A percentile compares a stretch with the other conserved stretches of the same genome.
These are phyloP conservation scores for Zapus hudsonius DNA, from an alignment of 2,113 vertebrate genomes.

Conservation along the genomic window DNA sequence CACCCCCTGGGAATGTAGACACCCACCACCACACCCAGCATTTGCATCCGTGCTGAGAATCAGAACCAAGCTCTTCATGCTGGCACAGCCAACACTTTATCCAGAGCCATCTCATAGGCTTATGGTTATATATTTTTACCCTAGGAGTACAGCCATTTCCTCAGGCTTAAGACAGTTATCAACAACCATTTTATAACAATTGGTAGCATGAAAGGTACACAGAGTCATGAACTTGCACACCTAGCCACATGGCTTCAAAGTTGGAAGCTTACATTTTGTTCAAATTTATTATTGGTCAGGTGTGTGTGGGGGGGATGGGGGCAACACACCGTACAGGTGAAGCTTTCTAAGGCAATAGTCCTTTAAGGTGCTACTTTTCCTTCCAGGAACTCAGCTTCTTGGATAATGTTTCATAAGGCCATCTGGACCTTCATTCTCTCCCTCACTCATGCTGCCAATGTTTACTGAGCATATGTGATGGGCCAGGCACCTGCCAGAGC, in stretches of 20 bases:
- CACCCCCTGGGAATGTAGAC: too few relatives aligned
- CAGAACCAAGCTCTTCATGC: background rate
- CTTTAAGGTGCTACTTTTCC: background rate
- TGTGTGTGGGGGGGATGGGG: background rate
- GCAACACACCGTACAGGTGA: background rate
- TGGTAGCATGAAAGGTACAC: background rate
- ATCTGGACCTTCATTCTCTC: background rate
- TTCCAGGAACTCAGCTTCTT: conserved; percentile 44
- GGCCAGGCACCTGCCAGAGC: conserved; percentile 50
- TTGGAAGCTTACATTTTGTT: background rate
- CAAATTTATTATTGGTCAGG: background rate
- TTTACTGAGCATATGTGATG: conserved; percentile 57
- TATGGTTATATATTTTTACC: background rate
- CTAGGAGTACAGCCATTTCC: background rate
- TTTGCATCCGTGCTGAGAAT: background rate
- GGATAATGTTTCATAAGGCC: conserved; percentile 16
- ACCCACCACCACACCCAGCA: background rate
- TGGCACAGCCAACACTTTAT: too few relatives aligned
- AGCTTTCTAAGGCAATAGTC: conserved; percentile 37
- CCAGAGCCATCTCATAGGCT: background rate
- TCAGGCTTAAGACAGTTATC: conserved; percentile 5
- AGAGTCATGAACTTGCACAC: background rate
- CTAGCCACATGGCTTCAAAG: background rate
- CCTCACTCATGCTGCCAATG: conserved; percentile 40
- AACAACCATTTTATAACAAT: background rate